Evolutionary conservation across 2,113 vertebrate genomes (phyloP).

Genomic region (Sterrhoptilus dennistouni): DNA sequence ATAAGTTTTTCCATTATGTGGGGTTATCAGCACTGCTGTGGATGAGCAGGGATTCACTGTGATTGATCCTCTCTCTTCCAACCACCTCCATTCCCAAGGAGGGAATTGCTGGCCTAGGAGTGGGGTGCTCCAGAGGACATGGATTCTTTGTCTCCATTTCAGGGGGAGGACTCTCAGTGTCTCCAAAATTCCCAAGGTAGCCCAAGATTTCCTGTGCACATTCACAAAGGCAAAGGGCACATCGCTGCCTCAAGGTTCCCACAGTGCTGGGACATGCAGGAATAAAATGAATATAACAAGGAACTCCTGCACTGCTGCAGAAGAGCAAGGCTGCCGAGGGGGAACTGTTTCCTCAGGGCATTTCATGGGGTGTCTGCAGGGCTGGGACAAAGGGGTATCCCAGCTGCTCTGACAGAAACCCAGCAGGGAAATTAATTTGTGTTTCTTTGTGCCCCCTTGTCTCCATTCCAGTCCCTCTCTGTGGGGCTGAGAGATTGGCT

Average conservation of each 20-base stretch:
- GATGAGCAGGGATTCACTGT: neutral
- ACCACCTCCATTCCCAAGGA: rapidly evolving
- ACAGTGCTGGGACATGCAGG: rapidly evolving
- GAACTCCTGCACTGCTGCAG: neutral
- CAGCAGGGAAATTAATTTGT: neutral
- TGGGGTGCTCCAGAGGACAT: neutral
- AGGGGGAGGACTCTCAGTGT: neutral
- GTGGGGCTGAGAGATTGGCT: neutral
- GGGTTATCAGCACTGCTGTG: neutral
- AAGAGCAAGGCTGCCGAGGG: rapidly evolving
- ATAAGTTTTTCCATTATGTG: neutral
- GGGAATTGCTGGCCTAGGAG: neutral
- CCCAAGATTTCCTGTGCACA: neutral
- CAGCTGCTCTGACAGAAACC: rapidly evolving
- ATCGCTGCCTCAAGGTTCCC: rapidly evolving
- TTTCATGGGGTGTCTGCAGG: neutral
- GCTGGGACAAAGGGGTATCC: rapidly evolving
- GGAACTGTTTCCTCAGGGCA: neutral
- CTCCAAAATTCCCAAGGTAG: neutral
- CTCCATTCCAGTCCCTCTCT: neutral
- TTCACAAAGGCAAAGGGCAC: neutral
- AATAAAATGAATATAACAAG: rapidly evolving
- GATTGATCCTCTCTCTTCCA: neutral
- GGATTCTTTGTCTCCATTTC: neutral
- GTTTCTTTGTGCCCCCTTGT: neutral